Evolutionary conservation across 2,113 vertebrate species (phyloP), one percentile per base, ranked within the genome.

Genomic region (Collichthys lucidus): DNA sequence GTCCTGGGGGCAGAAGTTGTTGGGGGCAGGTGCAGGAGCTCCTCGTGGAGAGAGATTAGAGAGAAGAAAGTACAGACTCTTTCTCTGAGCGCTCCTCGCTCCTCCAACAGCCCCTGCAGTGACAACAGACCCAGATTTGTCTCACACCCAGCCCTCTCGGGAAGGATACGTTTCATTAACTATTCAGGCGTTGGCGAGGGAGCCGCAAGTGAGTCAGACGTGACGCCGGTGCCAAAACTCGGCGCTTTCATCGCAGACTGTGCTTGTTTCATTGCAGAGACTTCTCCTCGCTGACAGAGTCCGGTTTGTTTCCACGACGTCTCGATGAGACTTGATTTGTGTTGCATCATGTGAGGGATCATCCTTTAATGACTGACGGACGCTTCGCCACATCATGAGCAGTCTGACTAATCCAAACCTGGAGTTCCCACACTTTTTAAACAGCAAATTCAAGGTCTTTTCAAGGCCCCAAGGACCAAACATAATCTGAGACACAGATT

Each of bases 111-210:
- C 52, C 85, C 88, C 82, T 79, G 84, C 84, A 83, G 81, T 84
- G 73, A 83, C 77, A 86, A 93, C 92, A 94, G 87, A 91, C 90
- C 85, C 85, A 85, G 90, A 91, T 93, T 86, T 93, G 91, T 93
- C 87, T 85, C 62, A 50, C 10, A 61, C 86, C 62, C 70, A 35
- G 74, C 52, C 31, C 86, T 85, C 86, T 68, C 3, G 63, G 83
- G 81, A 91, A 80, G 80, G 87, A 92, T 83, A 83, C 44, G 56
- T 91, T 90, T 85, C 73, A 92, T 93, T 84, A 91, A 80, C 60
- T 73, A 88, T 91, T 92, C 85, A 87, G 82, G 81, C 68, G 29
- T 81, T 74, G 62, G 35, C 70, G 20, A 74, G 82, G 57, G 81
- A 62, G 62, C 44, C 29, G 24, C 64, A 50, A 85, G 74, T 63